A percentile compares a stretch with the other conserved stretches of the same genome.
phyloP scores from a whole-genome alignment of 1,140 invertebrate genomes.

The Neomicropteryx cornuta region DNA sequence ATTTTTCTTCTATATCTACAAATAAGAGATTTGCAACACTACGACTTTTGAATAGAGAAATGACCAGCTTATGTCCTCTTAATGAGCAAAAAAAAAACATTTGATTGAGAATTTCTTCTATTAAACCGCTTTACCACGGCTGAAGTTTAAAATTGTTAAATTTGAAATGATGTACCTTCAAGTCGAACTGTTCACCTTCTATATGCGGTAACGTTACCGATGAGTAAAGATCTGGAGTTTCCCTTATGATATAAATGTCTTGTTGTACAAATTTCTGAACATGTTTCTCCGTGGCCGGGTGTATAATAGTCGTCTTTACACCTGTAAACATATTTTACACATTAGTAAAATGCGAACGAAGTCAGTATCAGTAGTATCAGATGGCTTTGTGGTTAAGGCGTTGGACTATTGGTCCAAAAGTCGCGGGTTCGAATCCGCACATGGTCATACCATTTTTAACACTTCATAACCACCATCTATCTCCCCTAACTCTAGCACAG shows the following conservation, averaged over 20 bases:
- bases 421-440: too few relatives aligned
- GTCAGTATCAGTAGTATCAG: conserved; percentile 3
- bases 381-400: too few relatives aligned
- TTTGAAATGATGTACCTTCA: conserved; percentile 53
- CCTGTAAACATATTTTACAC: conserved; percentile 41
- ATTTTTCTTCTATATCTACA: too few relatives aligned
- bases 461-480: too few relatives aligned
- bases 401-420: too few relatives aligned
- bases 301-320: conserved; percentile 76
- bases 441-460: too few relatives aligned
- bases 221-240: conserved; percentile 76
- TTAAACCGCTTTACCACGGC: conserved; percentile 2
- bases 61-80: too few relatives aligned
- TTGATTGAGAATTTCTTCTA: background rate
- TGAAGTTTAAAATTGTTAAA: conserved; percentile 5
- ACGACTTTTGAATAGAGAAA: too few relatives aligned
- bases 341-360: background rate
- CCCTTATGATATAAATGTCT: conserved; percentile 61
- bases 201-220: conserved; percentile 69
- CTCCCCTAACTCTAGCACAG: too few relatives aligned
- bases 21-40: too few relatives aligned
- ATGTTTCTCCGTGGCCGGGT: conserved; percentile 87
- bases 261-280: conserved; percentile 75
- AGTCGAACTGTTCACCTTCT: conserved; percentile 53
- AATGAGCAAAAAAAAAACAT: background rate